Base-by-base conservation (phyloP, 2,888 invertebrate species). In the Melinaea menophilus region DNA sequence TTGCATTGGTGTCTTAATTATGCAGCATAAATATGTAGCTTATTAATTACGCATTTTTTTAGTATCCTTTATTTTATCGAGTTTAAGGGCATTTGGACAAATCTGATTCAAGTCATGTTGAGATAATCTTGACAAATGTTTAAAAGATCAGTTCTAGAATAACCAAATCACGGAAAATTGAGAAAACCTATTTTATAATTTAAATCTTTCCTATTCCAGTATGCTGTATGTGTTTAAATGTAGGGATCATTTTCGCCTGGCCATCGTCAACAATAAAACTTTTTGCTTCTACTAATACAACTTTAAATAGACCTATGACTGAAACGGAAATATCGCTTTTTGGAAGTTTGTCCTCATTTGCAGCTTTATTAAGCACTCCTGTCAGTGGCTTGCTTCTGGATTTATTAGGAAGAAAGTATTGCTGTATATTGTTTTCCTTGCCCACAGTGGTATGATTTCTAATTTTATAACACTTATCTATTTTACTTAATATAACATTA, bases 181-280 rank as follows among this genome's bases (percentile, higher is more conserved):
- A 2, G 5, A 13, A 22, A 57, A 37, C 4, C 22, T 7, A 33
- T 22, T 22, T 22, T 22, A 22, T 22, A 41, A 35, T 45, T 58
- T 37, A 9, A 3, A 5, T 41, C 3, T 41, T 41, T 35, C 7
- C 56, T 66, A 37, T 79, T 79, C 5, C 75, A 88, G 88, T 83
- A 58, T 79, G 82, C 68, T 79, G 73, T 64, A 74, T 81, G 31
- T 79, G 81, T 61, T 51, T 79, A 33, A 79, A 77, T 13, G 73
- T 84, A 67, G 82, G 85, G 0, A 58, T 86, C 1, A 77, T 81
- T 63, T 79, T 76, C 65, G 75, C 83, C 0, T 88, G 86, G 86
- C 87, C 87, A 0, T 86, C 86, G 0, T 81, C 84, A 0, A 84
- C 82, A 0, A 70, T 84, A 1, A 74, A 76, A 1, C 73, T 84